Evolutionary conservation across 2,113 vertebrate species (phyloP), one percentile per base, ranked within the genome.

Genomic region (Acrocephalus arundinaceus): DNA sequence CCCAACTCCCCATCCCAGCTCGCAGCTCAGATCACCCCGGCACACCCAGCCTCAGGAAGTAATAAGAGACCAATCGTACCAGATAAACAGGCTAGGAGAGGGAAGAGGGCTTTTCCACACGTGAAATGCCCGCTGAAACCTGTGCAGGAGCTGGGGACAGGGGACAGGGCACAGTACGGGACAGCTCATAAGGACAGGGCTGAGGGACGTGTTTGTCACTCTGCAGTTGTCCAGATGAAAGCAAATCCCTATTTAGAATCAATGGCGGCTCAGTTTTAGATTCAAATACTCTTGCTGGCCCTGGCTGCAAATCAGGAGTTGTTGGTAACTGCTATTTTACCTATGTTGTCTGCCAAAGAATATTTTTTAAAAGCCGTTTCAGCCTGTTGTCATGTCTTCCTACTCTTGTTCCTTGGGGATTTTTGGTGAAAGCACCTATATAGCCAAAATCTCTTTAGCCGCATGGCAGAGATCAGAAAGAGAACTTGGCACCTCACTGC

Each of bases 1-100:
- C 35, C 1, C 33, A 45, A 5, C 14, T 39, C 17, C 54, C 3
- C 43, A 7, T 2, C 17, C 49, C 41, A 10, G 43, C 71, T 39
- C 2, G 0, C 49, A 22, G 70, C 52, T 30, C 6, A 0, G 7
- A 24, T 73, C 54, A 10, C n/a, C 46, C 24, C 0, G 1, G 73
- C 80, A 46, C 65, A 17, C 23, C 48, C 70, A 59, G 73, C 19
- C 20, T 10, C 57, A 23, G 82, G 49, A 70, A 68, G 45, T 28
- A 15, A 28, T 43, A 5, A 45, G 10, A 28, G n/a, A 25, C 3
- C 33, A 11, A 85, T 28, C 70, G 8, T 49, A 43, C 15, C 33
- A 6, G 81, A 57, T 19, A 41, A 74, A 85, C 13, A 16, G 58
- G 70, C 15, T 6, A 5, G 66, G 48, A 59, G 65, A 51, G 41